Evolutionary conservation across 37 sponge, comb jelly and placozoan species (phyloP).

Genomic region (Aplysina aerophoba): DNA sequence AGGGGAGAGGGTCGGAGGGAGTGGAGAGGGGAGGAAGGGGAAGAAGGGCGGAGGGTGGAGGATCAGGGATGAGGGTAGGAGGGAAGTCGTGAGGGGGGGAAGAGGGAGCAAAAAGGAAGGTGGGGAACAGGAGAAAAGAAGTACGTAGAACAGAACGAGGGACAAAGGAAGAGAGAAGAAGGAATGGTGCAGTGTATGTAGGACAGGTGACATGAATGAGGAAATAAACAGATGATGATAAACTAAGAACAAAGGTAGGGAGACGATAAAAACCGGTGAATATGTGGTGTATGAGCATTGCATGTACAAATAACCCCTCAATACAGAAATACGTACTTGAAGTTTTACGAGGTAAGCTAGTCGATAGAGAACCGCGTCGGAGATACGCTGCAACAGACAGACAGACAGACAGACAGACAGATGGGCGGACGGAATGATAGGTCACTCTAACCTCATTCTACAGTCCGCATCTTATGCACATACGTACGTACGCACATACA

Average conservation of each 20-base stretch:
- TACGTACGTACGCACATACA: neutral
- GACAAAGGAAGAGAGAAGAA: neutral
- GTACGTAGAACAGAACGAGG: no score
- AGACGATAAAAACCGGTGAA: neutral
- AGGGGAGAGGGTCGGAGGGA: no score
- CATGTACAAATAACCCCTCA: neutral
- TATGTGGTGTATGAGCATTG: neutral
- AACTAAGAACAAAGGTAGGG: neutral
- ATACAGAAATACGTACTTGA: neutral
- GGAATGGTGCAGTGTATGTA: neutral
- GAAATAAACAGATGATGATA: neutral
- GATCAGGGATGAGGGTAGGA: no score
- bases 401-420: no score
- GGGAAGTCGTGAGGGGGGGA: no score
- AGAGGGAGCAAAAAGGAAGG: no score
- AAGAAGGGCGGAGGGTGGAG: no score
- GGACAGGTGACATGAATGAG: neutral
- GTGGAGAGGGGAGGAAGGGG: no score
- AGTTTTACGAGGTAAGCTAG: neutral
- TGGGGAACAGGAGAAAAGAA: no score
- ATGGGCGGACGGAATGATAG: no score
- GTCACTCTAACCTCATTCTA: no score
- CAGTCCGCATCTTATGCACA: neutral
- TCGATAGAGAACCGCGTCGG: neutral
- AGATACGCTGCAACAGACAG: no score